Percentiles rank a stretch among this genome's conserved stretches.
phyloP scores from a whole-genome alignment of 2,888 invertebrate genomes.

The Tetropium fuscum region DNA sequence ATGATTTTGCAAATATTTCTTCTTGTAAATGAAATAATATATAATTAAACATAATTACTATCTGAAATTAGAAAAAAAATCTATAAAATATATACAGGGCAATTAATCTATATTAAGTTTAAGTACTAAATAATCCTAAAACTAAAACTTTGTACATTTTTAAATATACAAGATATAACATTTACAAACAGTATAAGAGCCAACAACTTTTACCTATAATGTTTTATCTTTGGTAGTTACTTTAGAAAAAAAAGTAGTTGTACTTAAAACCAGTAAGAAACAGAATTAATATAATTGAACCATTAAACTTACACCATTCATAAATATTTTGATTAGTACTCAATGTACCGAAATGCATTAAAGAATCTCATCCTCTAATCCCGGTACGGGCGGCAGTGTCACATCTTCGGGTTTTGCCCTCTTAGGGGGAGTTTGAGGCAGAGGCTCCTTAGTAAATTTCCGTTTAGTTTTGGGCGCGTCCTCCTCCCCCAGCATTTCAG shows the following conservation, averaged over 20 bases:
- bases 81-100: constrained; percentile 33
- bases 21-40: constrained; percentile 15
- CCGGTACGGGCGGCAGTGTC: constrained; percentile 62
- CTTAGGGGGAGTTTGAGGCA: constrained; percentile 40
- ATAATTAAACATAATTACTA: constrained; percentile 8
- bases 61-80: constrained; percentile 25
- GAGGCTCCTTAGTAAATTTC: constrained; percentile 24
- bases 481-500: constrained; percentile 69
- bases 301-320: constrained; percentile 37
- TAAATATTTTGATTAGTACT: constrained; percentile 24
- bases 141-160: constrained; percentile 37
- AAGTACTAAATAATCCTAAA: constrained; percentile 31
- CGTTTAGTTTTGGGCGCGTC: constrained; percentile 30
- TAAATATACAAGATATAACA: constrained; percentile 30
- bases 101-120: constrained; percentile 22
- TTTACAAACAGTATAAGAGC: constrained; percentile 27
- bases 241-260: constrained; percentile 8
- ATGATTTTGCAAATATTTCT: constrained; percentile 14
- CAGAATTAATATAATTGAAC: neutral
- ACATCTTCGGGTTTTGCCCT: constrained; percentile 56
- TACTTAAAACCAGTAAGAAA: neutral
- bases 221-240: constrained; percentile 22
- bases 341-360: constrained; percentile 17
- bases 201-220: constrained; percentile 12
- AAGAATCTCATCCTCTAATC: constrained; percentile 56